Evolutionary conservation across 23 tunicate species (phyloP).

Genomic region (Trididemnum clinides): DNA sequence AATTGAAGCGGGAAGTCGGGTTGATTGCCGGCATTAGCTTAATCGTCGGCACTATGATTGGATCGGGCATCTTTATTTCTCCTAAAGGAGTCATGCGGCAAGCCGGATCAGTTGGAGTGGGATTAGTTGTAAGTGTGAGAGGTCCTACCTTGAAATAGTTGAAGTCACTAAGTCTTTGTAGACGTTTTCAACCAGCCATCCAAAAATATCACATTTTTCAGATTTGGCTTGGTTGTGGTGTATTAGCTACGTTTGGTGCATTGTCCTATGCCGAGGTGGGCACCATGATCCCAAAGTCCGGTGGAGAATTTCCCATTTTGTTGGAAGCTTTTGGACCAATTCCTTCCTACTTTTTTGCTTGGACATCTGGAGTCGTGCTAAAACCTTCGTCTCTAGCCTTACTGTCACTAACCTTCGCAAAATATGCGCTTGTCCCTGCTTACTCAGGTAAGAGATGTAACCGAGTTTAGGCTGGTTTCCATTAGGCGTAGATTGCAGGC

Average conservation of each 20-base stretch:
- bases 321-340: conserved; percentile 88
- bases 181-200: too few species aligned
- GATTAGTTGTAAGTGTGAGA: conserved; percentile 53
- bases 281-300: conserved; percentile 96
- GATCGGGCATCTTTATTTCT: conserved; percentile 96
- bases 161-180: too few species aligned
- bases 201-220: too few species aligned
- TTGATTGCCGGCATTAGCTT: conserved; percentile 79
- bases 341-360: conserved; percentile 96
- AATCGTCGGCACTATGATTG: conserved; percentile 91
- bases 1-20: conserved; percentile 85
- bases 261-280: conserved; percentile 98
- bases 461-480: too few species aligned
- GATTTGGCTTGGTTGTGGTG: conserved; percentile 91
- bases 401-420: conserved; percentile 87
- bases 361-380: conserved; percentile 88
- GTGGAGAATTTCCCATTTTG: conserved; percentile 97
- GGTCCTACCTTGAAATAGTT: too few species aligned
- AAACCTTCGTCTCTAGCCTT: conserved; percentile 92
- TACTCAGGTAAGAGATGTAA: background rate
- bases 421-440: conserved; percentile 80
- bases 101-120: conserved; percentile 78
- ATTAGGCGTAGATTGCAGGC: too few species aligned
- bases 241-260: conserved; percentile 96
- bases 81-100: conserved; percentile 90